Evolutionary conservation across 2,888 invertebrate species (phyloP), one percentile per base, ranked within the genome.

Genomic region (Helobdella robusta): DNA sequence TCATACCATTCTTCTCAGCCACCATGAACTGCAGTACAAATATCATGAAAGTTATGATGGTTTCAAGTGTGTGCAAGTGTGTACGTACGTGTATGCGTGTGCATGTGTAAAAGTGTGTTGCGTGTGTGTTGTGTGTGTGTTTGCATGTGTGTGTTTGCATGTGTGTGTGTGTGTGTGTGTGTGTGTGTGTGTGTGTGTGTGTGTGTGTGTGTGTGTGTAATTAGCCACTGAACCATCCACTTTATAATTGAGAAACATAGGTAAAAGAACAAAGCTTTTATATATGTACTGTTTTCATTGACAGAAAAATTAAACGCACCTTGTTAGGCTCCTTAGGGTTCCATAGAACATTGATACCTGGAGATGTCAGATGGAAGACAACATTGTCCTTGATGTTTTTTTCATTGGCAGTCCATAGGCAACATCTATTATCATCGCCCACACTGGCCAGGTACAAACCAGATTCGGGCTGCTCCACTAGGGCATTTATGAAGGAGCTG

Each of bases 371-470:
- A 67, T 83, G 81, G 73, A 87, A 85, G 44, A n/a, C n/a, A 8
- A 50, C 23, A 2, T 30, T 20, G 11, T 28, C n/a, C 23, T n/a
- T 52, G 3, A 28, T 44, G 11, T 18, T 48, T 15, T 83, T 81
- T 30, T 83, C 77, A 71, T 83, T 82, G 70, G 82, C 82, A 44
- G 81, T 79, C 87, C 88, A 88, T 34, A 89, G 79, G 73, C 84
- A 84, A 73, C 87, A 87, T 0, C 86, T 85, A 70, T 85, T 84
- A 76, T 89, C 88, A 79, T 89, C 88, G 71, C 87, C 85, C 1
- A 85, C 85, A n/a, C 87, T 87, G 20, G 86, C 87, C 62, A 89
- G 76, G 71, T 84, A 82, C 66, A 84, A 84, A 32, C 87, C 87
- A 61, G 73, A 72, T 66, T 85, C 85, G 18, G 85, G 83, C 73